Conservation (phyloP, 2,113 vertebrate genomes). For the Egretta garzetta region DNA sequence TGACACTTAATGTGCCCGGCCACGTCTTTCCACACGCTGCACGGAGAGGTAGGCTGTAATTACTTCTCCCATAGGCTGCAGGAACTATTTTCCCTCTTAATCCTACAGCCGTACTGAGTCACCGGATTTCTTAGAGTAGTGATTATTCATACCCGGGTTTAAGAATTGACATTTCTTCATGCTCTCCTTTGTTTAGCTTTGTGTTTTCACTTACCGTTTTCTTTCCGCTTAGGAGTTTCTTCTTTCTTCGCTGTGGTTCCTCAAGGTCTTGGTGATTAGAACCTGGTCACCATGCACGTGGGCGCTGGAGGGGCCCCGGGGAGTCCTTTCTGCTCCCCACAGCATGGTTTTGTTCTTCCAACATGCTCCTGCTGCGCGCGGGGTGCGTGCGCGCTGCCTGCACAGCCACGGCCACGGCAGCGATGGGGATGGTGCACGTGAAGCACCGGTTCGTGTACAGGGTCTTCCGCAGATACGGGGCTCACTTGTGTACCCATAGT, state of each 20-base stretch:
- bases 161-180: background rate
- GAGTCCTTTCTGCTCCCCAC: background rate
- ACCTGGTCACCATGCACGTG: background rate
- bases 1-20: background rate
- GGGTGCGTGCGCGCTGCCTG: background rate
- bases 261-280: background rate
- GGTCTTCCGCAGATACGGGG: background rate
- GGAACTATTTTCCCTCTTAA: slow-evolving; percentile 32
- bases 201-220: background rate
- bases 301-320: background rate
- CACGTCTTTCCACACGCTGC: background rate
- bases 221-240: background rate
- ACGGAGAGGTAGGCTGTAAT: background rate
- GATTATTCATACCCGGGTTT: slow-evolving; percentile 32
- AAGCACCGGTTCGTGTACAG: background rate
- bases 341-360: background rate
- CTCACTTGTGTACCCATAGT: background rate
- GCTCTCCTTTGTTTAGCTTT: background rate
- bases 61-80: background rate
- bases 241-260: background rate
- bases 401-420: accelerated
- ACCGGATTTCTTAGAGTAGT: slow-evolving; percentile 2
- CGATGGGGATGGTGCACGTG: background rate
- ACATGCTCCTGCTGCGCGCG: accelerated
- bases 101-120: slow-evolving; percentile 42